Conservation (phyloP, 2,888 invertebrate species). For the Erebia epiphron region DNA sequence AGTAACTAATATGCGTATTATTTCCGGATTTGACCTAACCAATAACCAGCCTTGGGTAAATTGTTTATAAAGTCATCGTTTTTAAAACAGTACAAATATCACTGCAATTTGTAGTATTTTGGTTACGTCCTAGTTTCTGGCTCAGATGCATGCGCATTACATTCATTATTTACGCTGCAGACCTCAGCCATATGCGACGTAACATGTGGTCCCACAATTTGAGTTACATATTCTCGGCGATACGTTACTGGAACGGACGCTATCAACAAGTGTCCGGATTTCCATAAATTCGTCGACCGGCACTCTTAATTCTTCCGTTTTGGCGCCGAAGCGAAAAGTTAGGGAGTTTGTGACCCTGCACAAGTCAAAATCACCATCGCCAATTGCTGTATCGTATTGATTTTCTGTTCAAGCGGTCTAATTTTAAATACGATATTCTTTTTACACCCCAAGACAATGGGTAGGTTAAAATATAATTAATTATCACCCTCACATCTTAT, state of each 20-base stretch:
- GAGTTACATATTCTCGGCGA: slow-evolving; percentile 34
- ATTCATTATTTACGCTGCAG: slow-evolving; percentile 17
- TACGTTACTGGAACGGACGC: slow-evolving; percentile 46
- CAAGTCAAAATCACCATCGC: slow-evolving; percentile 21
- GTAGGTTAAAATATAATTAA: neutral
- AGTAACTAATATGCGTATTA: too few relatives aligned
- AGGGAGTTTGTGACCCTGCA: slow-evolving; percentile 30
- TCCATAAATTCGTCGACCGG: slow-evolving; percentile 55
- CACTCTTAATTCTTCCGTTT: slow-evolving; percentile 38
- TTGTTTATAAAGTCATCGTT: neutral
- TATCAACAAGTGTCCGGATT: slow-evolving; percentile 78
- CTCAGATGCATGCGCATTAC: slow-evolving; percentile 15
- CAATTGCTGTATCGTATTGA: neutral
- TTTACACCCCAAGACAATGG: too few relatives aligned
- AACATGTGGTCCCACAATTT: slow-evolving; percentile 32
- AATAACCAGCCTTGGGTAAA: neutral
- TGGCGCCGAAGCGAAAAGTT: slow-evolving; percentile 32
- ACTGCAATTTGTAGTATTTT: slow-evolving; percentile 2
- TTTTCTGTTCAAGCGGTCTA: too few relatives aligned
- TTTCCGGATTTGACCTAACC: too few relatives aligned
- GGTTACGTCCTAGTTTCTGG: neutral
- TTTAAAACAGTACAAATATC: neutral
- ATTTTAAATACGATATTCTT: too few relatives aligned
- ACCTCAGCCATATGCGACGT: slow-evolving; percentile 12
- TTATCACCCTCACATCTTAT: too few relatives aligned